Base-by-base conservation (phyloP, 1,140 invertebrate species). In the Tyrophagus putrescentiae region DNA sequence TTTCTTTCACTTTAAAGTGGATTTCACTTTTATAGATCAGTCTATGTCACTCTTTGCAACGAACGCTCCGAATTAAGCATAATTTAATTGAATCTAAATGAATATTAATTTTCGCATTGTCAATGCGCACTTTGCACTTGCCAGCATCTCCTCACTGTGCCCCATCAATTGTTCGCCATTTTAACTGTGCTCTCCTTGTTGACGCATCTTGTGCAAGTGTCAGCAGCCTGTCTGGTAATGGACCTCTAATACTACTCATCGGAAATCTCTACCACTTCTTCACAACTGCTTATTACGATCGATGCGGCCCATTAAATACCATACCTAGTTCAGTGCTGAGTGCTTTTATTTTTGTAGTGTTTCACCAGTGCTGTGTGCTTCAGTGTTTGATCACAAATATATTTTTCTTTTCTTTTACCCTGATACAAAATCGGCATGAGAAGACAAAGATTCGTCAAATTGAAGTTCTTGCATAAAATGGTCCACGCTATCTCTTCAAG, bases 31-130 rank as follows among this genome's bases (percentile, higher is more conserved):
- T 39, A 13, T 13, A 39, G 36, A 13, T 39, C 36, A 13, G 36
- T 13, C 23, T 48, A 25, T 48, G 21, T 48, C 45, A 25, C 31
- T 29, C 23, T 48, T 48, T 6, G 7, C 21, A 25, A 48, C 45
- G 45, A 7, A 39, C 36, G 13, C 13, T 39, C 45, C 7, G 18
- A 7, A 48, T 48, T 48, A 48, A 48, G 45, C 7, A 48, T 9
- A 6, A 6, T 48, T 48, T 48, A 48, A 48, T 48, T 48, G 45
- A 48, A 48, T 48, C 45, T 48, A 48, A 48, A 48, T 48, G 45
- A 29, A 48, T 9, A 48, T 48, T 48, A 7, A 48, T 18, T 48
- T 21, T 25, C 13, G 13, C 36, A 39, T 13, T 21, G 36, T 39
- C 36, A 39, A 13, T 13, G 21, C 13, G 13, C 13, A 39, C 13